Percentiles rank a stretch among this genome's conserved stretches.
Conservation (phyloP, 2,113 vertebrate species). For the Tragelaphus buxtoni region DNA sequence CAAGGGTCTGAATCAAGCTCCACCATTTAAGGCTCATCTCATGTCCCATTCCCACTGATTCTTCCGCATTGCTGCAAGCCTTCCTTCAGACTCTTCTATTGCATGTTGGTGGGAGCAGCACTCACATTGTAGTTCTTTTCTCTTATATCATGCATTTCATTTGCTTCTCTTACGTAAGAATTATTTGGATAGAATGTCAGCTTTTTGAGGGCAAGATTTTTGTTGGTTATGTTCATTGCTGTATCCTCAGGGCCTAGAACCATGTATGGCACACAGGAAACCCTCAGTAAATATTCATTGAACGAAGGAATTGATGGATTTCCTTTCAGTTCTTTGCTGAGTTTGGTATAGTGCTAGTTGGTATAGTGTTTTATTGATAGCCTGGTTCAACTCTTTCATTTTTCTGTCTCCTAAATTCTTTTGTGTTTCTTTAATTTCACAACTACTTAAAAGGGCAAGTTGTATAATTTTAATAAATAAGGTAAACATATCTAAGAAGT, state of each 20-base stretch:
- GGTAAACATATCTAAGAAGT: background rate
- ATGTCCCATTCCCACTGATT: background rate
- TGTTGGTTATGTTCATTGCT: background rate
- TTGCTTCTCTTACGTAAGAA: background rate
- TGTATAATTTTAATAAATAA: background rate
- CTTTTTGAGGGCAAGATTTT: background rate
- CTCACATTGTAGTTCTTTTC: background rate
- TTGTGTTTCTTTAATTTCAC: background rate
- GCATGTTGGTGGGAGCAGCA: background rate
- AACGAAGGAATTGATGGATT: background rate
- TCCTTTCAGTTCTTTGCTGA: background rate
- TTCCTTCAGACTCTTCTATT: background rate
- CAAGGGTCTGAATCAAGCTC: background rate
- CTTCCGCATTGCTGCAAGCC: background rate
- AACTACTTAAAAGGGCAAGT: background rate
- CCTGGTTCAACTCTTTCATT: background rate
- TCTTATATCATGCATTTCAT: background rate
- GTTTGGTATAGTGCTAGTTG: background rate
- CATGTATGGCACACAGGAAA: background rate
- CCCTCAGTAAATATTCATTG: background rate
- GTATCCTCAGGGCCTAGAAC: background rate
- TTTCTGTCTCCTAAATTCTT: slow-evolving; percentile 3
- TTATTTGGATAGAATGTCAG: background rate
- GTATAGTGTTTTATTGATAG: background rate
- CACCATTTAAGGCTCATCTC: background rate